Evolutionary conservation across 2,888 invertebrate species (phyloP).

Genomic region (Lumbricus terrestris): DNA sequence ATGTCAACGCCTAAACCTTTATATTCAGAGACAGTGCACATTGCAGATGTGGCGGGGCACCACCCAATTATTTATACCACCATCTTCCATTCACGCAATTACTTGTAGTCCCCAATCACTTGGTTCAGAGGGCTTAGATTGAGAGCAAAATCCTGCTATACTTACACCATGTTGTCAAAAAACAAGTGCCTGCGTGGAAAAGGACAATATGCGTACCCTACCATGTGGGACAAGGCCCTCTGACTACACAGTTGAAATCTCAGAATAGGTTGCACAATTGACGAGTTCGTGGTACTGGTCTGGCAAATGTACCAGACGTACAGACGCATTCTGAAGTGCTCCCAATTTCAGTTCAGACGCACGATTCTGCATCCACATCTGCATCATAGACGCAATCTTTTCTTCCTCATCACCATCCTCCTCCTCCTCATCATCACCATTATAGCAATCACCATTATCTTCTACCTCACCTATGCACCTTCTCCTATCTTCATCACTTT

Average conservation of each 20-base stretch:
- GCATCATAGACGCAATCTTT: neutral
- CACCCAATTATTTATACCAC: neutral
- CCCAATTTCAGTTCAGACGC: neutral
- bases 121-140: neutral
- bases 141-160: too few relatives aligned
- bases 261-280: neutral
- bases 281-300: neutral
- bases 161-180: too few relatives aligned
- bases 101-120: neutral
- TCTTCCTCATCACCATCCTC: too few relatives aligned
- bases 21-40: neutral
- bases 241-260: neutral
- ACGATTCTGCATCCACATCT: neutral
- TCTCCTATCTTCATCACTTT: neutral
- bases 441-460: too few relatives aligned
- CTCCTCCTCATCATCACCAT: neutral
- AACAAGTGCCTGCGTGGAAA: too few relatives aligned
- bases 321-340: neutral
- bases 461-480: neutral
- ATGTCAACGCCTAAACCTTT: neutral
- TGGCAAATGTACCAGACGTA: neutral
- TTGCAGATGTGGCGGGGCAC: neutral
- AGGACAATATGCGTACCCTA: too few relatives aligned
- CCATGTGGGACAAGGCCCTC: neutral
- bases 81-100: too few relatives aligned